Conservation (phyloP, 2,797 vertebrate species). For the Paramormyrops hopkinsi region DNA sequence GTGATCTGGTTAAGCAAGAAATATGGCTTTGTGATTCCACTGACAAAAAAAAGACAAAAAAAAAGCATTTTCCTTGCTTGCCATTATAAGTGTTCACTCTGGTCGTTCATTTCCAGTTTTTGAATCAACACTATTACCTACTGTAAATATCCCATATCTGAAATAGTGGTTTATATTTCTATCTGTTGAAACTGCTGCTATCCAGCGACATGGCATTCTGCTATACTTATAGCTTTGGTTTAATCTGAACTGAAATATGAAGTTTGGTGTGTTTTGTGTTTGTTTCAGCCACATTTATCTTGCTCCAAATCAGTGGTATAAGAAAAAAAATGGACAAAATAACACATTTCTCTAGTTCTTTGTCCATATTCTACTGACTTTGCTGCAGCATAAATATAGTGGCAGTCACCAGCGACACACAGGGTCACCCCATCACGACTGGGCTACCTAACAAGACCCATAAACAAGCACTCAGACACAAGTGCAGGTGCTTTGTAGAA, state of each 20-base stretch:
- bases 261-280: background rate
- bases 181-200: background rate
- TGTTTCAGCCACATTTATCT: background rate
- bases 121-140: background rate
- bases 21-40: too few relatives aligned
- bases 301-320: background rate
- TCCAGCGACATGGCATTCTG: background rate
- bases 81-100: background rate
- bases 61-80: background rate
- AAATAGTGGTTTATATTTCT: background rate
- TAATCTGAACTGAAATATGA: background rate
- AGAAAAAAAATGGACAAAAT: background rate
- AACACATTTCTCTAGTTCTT: background rate
- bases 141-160: background rate
- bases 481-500: background rate
- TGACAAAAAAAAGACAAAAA: too few relatives aligned
- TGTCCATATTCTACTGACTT: background rate
- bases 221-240: background rate
- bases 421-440: background rate
- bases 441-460: background rate
- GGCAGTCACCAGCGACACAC: background rate
- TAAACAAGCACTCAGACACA: background rate
- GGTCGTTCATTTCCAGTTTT: background rate
- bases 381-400: background rate
- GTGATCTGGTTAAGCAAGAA: too few relatives aligned